phyloP scores from a whole-genome alignment of 2,888 invertebrate species.

The Hermaeophaga mercurialis region DNA sequence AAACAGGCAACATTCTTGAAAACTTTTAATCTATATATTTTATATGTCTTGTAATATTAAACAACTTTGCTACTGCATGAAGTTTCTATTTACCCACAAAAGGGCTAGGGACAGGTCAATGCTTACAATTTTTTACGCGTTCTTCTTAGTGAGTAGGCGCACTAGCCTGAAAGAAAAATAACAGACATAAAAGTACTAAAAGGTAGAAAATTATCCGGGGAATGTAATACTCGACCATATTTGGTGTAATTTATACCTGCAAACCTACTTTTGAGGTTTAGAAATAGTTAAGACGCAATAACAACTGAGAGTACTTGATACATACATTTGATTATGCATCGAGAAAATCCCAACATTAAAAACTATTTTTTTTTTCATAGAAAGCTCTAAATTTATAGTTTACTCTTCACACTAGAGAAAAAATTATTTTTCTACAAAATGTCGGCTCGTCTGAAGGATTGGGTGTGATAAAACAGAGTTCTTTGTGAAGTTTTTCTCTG shows the following conservation, averaged over 20 bases:
- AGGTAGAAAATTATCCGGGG: constrained; percentile 34
- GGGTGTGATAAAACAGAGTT: no score
- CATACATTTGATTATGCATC: background rate
- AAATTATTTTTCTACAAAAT: no score
- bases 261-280: constrained; percentile 37
- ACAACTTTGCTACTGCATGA: background rate
- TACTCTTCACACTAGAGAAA: no score
- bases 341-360: background rate
- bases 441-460: no score
- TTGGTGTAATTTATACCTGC: constrained; percentile 43
- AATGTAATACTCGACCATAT: constrained; percentile 42
- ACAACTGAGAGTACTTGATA: no score
- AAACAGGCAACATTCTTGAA: no score
- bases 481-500: no score
- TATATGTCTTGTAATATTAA: no score
- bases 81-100: background rate
- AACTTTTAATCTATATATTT: no score
- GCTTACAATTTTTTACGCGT: background rate
- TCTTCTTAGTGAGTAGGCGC: constrained; percentile 17
- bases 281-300: constrained; percentile 24
- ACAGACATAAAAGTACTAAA: constrained; percentile 26
- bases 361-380: no score
- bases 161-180: constrained; percentile 21
- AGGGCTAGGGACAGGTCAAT: background rate
- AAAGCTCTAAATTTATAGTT: no score